phyloP scores from a whole-genome alignment of 2,888 invertebrate genomes.

The Mesopsocus fuscifrons region DNA sequence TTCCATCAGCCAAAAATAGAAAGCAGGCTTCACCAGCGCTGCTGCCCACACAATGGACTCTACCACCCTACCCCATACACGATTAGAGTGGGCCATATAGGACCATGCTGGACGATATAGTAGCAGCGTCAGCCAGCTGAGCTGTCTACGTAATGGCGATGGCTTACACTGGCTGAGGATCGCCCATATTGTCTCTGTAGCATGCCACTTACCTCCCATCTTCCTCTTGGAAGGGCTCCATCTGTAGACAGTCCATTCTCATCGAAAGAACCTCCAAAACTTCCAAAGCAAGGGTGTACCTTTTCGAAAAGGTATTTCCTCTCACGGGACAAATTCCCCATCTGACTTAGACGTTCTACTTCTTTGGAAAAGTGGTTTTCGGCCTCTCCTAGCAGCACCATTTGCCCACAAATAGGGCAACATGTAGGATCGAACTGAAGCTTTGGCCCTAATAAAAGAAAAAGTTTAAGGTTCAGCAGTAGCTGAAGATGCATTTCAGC shows the following conservation, averaged over 20 bases:
- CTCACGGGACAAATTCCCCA: conserved; percentile 40
- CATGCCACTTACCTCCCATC: conserved; percentile 44
- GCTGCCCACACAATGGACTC: too few relatives aligned
- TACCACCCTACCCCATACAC: too few relatives aligned
- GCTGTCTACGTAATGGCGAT: too few relatives aligned
- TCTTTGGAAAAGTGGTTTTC: conserved; percentile 65
- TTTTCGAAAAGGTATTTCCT: conserved; percentile 10
- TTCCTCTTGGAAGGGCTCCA: conserved; percentile 22
- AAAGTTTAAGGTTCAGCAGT: too few relatives aligned
- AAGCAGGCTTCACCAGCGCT: too few relatives aligned
- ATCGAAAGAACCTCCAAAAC: neutral
- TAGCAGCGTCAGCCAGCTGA: too few relatives aligned
- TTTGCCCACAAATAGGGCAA: conserved; percentile 79
- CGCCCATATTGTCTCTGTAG: too few relatives aligned
- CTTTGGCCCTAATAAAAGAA: conserved; percentile 14
- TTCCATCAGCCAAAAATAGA: too few relatives aligned
- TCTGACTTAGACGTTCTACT: conserved; percentile 47
- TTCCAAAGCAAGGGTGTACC: neutral
- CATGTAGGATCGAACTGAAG: conserved; percentile 37
- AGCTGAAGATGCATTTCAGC: too few relatives aligned
- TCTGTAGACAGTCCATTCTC: conserved; percentile 4
- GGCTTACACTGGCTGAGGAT: too few relatives aligned
- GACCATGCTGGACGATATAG: too few relatives aligned
- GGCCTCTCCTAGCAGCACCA: conserved; percentile 63
- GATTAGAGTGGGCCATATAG: too few relatives aligned